Evolutionary conservation across 2,113 vertebrate genomes (phyloP).

Genomic region (Cygnus buccinator): DNA sequence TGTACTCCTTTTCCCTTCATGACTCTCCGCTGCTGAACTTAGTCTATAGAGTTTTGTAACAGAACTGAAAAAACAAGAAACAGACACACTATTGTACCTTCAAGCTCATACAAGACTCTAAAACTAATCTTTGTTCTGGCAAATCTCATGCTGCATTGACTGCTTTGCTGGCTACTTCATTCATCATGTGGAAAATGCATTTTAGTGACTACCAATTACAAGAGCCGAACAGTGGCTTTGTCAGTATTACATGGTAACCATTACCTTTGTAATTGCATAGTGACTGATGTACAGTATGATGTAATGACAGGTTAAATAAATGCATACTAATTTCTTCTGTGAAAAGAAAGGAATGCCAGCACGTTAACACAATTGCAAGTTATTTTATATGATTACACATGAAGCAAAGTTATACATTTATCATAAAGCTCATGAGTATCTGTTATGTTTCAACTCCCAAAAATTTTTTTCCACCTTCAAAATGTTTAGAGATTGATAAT

Average conservation of each 20-base stretch:
- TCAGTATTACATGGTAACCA: constrained; percentile 67
- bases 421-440: neutral
- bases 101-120: neutral
- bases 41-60: neutral
- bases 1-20: neutral
- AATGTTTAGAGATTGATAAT: constrained; percentile 1
- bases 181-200: constrained; percentile 62
- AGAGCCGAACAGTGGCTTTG: constrained; percentile 55
- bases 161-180: constrained; percentile 58
- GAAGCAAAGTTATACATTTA: constrained; percentile 38
- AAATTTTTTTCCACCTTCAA: neutral
- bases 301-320: constrained; percentile 75
- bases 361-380: constrained; percentile 43
- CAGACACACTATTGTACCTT: constrained; percentile 42
- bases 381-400: constrained; percentile 38
- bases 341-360: constrained; percentile 37
- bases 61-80: constrained; percentile 43
- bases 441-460: constrained; percentile 18
- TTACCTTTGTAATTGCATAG: constrained; percentile 70
- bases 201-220: constrained; percentile 57
- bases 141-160: constrained; percentile 53
- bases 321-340: constrained; percentile 53
- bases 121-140: constrained; percentile 60
- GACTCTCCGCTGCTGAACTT: neutral
- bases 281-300: constrained; percentile 66